These are phyloP conservation scores for Cheirogaleus medius DNA, from an alignment of 2,113 vertebrate species.

Conservation along the genomic window DNA sequence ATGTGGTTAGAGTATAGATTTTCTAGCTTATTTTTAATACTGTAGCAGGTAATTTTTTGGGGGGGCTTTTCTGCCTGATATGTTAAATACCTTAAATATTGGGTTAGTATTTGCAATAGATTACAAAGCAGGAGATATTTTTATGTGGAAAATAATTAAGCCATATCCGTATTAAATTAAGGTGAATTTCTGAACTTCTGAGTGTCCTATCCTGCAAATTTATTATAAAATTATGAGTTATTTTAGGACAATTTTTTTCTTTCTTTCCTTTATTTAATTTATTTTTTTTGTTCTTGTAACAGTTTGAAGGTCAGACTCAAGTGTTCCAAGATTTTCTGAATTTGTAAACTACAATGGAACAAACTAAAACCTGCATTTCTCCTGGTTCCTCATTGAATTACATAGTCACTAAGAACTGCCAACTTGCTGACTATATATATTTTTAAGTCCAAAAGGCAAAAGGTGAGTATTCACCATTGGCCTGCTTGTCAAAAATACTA, in stretches of 20 bases:
- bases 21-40: background rate
- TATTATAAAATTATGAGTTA: background rate
- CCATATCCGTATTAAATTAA: background rate
- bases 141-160: background rate
- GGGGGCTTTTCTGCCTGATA: background rate
- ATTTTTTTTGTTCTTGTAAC: background rate
- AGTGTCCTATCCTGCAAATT: background rate
- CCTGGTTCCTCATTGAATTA: constrained; percentile 24
- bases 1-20: background rate
- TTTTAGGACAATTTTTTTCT: background rate
- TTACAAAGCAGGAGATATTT: background rate
- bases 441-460: constrained; percentile 59
- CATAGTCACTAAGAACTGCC: constrained; percentile 26
- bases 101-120: background rate
- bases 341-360: constrained; percentile 20
- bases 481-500: constrained; percentile 56
- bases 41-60: background rate
- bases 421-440: constrained; percentile 60
- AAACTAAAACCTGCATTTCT: constrained; percentile 33
- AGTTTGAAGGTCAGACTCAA: background rate
- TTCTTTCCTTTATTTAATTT: too few species aligned
- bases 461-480: constrained; percentile 44
- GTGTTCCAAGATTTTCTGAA: constrained; percentile 23
- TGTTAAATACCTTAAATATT: background rate
- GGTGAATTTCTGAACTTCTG: background rate